Evolutionary conservation across 2,797 vertebrate genomes (phyloP).

Genomic region (Pitangus sulphuratus): DNA sequence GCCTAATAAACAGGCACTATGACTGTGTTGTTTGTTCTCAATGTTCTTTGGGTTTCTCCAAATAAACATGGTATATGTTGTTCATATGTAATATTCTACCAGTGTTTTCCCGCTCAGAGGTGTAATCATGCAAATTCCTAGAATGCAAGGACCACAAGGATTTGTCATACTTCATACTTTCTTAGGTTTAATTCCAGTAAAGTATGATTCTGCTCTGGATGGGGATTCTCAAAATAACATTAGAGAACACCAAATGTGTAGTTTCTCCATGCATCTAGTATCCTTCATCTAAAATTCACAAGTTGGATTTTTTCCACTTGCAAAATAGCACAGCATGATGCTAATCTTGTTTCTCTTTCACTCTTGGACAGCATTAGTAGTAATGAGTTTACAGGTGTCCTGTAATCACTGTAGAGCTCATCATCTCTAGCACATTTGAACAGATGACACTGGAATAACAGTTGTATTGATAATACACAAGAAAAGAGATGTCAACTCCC

Average conservation of each 20-base stretch:
- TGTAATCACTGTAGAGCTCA: background rate
- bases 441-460: background rate
- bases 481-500: background rate
- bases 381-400: background rate
- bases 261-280: background rate
- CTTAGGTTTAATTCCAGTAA: background rate
- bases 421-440: background rate
- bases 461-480: background rate
- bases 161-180: background rate
- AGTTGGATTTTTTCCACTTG: background rate
- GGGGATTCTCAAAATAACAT: background rate
- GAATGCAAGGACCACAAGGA: background rate
- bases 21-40: background rate
- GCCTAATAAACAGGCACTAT: background rate
- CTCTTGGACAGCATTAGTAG: background rate
- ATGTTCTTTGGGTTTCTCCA: background rate
- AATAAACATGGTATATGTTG: background rate
- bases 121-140: background rate
- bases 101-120: background rate
- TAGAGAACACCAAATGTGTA: background rate
- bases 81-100: background rate
- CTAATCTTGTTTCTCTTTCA: background rate
- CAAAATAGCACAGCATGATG: background rate
- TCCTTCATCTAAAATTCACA: background rate
- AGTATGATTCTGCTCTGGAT: background rate